Evolutionary conservation across 2,797 vertebrate species (phyloP).

Genomic region (Furcifer pardalis): DNA sequence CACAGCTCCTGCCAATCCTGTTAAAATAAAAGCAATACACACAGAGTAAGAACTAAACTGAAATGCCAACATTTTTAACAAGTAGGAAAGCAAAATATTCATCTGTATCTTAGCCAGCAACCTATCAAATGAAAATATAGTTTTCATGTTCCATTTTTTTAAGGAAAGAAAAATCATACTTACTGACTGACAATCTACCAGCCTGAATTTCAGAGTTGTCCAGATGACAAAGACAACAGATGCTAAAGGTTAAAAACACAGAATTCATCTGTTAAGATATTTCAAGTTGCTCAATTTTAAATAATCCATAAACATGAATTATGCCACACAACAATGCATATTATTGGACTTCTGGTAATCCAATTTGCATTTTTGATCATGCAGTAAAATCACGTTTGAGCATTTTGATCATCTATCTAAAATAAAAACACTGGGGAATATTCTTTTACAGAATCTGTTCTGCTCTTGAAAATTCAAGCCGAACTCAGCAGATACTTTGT

Average conservation of each 20-base stretch:
- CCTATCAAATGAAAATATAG: neutral
- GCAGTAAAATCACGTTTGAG: neutral
- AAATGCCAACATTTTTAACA: neutral
- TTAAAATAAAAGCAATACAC: slow-evolving; percentile 22
- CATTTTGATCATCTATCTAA: neutral
- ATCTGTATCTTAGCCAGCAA: neutral
- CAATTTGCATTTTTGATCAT: neutral
- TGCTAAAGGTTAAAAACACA: slow-evolving; percentile 75
- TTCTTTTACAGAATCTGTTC: slow-evolving; percentile 3
- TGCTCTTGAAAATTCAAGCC: neutral
- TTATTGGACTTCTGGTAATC: neutral
- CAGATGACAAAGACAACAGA: slow-evolving; percentile 96
- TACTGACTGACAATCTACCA: slow-evolving; percentile 94
- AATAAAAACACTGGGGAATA: neutral
- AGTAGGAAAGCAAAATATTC: neutral
- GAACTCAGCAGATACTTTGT: neutral
- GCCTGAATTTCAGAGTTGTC: slow-evolving; percentile 95
- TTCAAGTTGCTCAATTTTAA: neutral
- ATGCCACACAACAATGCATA: neutral
- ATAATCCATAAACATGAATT: neutral
- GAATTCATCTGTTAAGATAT: neutral
- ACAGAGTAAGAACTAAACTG: neutral
- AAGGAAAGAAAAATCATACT: slow-evolving; percentile 63
- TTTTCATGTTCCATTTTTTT: neutral
- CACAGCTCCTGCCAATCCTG: slow-evolving; percentile 95